Base-by-base conservation (phyloP, 2,113 vertebrate genomes). In the Microtus montanus region DNA sequence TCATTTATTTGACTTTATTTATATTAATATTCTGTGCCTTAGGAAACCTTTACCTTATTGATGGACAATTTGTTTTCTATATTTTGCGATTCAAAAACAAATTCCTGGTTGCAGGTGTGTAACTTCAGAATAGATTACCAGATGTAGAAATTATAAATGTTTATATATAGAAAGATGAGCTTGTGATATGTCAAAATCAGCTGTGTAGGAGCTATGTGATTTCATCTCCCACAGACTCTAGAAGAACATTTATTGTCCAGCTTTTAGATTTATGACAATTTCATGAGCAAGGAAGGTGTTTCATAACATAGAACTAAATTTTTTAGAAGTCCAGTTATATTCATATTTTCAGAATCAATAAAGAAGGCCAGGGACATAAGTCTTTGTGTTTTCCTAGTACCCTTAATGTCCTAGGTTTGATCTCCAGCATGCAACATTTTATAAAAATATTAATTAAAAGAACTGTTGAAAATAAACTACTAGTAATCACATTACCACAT, bases 81-180 rank as follows among this genome's bases (percentile, higher is more conserved):
- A 47, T 64, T 90, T 87, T 95, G 44, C 8, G 49, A 17, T 78
- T 80, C 14, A 11, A 80, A 86, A 93, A 74, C 17, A 95, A 93
- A 64, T 61, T 79, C 82, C 14, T 17, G 19, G 4, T 95, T 78
- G 1, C 26, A 82, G 35, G 3, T 47, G 4, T 44, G 4, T 26
- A 61, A n/a, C 30, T 44, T 89, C 38, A 78, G 38, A 49, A 52
- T 64, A 54, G 64, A 89, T 82, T 94, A 68, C 17, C 41, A 89
- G 13, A 84, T 74, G 12, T 52, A 61, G 22, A 6, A 87, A 91
- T 90, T 84, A 44, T 30, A 96, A 87, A 54, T 54, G 33, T 33
- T 61, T 89, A 84, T 70, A 61, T 44, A 15, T 19, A 89, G 38
- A 86, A 92, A 83, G 33, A 30, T 89, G 49, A 78, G 79, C 68